A percentile compares a stretch with the other conserved stretches of the same genome.
phyloP scores from a whole-genome alignment of 1,140 invertebrate species.

The Archivesica marissinica region DNA sequence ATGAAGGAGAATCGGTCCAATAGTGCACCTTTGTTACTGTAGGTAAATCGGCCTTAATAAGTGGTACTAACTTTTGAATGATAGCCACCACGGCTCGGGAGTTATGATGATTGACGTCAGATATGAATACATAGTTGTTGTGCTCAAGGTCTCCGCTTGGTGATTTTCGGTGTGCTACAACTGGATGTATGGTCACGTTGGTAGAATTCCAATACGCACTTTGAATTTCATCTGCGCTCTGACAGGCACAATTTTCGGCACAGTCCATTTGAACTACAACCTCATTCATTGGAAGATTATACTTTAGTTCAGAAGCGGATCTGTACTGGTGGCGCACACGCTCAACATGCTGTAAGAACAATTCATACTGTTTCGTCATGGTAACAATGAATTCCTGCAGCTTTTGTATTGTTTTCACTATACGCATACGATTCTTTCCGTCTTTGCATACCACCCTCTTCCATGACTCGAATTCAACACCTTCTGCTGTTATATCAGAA shows the following conservation, averaged over 20 bases:
- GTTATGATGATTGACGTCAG: constrained; percentile 38
- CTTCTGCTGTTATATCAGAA: background rate
- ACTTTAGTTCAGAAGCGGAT: constrained; percentile 28
- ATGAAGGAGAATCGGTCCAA: constrained; percentile 16
- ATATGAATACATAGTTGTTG: constrained; percentile 51
- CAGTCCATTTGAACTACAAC: constrained; percentile 60
- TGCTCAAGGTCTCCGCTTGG: background rate
- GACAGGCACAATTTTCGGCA: constrained; percentile 61
- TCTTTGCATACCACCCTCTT: constrained; percentile 8
- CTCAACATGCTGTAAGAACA: constrained; percentile 36
- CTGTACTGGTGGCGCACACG: constrained; percentile 26
- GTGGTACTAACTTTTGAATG: constrained; percentile 12
- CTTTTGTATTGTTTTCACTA: background rate
- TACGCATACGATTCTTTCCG: background rate
- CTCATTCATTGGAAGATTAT: constrained; percentile 37
- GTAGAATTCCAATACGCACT: constrained; percentile 57
- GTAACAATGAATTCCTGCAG: background rate
- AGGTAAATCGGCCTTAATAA: background rate
- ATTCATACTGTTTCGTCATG: background rate
- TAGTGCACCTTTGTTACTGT: background rate
- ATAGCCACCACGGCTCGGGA: constrained; percentile 25
- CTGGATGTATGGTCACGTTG: constrained; percentile 44
- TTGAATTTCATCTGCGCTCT: constrained; percentile 55
- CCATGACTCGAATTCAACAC: constrained; percentile 2
- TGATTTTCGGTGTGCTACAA: constrained; percentile 17